These are phyloP conservation scores for Momotus momota DNA, from an alignment of 2,797 vertebrate genomes.

Conservation along the genomic window DNA sequence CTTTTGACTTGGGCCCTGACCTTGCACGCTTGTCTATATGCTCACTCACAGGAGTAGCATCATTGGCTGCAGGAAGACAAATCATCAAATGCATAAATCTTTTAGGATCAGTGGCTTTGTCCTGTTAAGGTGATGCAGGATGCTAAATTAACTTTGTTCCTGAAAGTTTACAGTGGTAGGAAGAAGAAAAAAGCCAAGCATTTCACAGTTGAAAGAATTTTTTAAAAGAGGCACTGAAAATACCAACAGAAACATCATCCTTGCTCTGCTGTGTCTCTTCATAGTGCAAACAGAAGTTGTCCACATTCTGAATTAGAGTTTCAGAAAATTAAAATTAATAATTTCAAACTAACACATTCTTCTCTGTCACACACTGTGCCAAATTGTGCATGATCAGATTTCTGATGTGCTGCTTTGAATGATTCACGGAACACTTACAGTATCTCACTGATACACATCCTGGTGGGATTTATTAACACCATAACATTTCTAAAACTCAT, in stretches of 20 bases:
- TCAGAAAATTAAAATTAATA: background rate
- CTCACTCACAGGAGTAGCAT: background rate
- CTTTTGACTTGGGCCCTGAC: background rate
- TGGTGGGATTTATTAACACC: background rate
- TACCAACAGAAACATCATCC: background rate
- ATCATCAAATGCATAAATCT: background rate
- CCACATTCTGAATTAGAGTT: background rate
- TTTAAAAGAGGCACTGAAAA: background rate
- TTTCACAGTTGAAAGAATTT: background rate
- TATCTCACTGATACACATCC: background rate
- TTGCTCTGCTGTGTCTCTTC: background rate
- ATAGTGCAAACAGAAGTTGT: background rate
- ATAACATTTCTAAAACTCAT: background rate
- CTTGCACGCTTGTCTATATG: background rate
- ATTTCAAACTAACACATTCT: background rate
- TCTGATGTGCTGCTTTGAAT: background rate
- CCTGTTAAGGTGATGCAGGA: background rate
- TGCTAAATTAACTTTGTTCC: background rate
- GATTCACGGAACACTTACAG: background rate
- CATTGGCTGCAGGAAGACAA: background rate
- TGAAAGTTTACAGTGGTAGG: background rate
- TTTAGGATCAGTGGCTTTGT: background rate
- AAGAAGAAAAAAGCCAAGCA: background rate
- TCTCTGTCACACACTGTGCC: background rate
- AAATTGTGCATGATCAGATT: constrained; percentile 29